Evolutionary conservation across 2,888 invertebrate genomes (phyloP), one percentile per base, ranked within the genome.

Genomic region (Zele albiditarsus): DNA sequence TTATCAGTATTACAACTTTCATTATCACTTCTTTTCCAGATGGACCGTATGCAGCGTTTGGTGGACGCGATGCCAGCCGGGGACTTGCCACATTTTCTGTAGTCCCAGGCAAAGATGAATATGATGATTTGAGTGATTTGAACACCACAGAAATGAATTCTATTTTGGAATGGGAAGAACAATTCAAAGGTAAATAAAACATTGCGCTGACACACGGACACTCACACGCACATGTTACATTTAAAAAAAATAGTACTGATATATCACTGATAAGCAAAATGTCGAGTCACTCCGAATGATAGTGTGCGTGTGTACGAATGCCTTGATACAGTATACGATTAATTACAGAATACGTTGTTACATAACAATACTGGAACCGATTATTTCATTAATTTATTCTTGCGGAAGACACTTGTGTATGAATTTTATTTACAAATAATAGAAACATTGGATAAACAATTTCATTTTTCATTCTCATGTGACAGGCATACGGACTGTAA

Each of bases 151-250:
- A 99, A 91, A 97, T 98, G 97, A 97, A 97, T 82, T 96, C 97
- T 27, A 95, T 98, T 8, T 93, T 93, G 81, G 98, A 99, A 90
- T 99, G 99, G 99, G 98, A 98, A 89, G 95, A 95, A 90, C 98
- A 98, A 89, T 97, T 99, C 89, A 95, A 95, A 93, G 98, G 97
- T 96, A 91, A 86, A 68, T 28, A 33, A 14, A 16, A 3, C 23
- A 25, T 69, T 62, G 8, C 2, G 12, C 38, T 38, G 12, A 8
- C 38, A 2, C 0, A 38, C 10, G 38, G 8, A 12, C 12, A 0
- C 12, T 8, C 8, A 12, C 38, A 38, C 12, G 12, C 10, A 8
- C 8, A 33, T 58, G 14, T 28, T 14, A n/a, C 12, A 71, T 67
- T n/a, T n/a, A 38, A 27, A 42, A 31, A 31, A 38, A n/a, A 6